phyloP scores from a whole-genome alignment of 1,140 invertebrate species.

The Meloidogyne floridensis region DNA sequence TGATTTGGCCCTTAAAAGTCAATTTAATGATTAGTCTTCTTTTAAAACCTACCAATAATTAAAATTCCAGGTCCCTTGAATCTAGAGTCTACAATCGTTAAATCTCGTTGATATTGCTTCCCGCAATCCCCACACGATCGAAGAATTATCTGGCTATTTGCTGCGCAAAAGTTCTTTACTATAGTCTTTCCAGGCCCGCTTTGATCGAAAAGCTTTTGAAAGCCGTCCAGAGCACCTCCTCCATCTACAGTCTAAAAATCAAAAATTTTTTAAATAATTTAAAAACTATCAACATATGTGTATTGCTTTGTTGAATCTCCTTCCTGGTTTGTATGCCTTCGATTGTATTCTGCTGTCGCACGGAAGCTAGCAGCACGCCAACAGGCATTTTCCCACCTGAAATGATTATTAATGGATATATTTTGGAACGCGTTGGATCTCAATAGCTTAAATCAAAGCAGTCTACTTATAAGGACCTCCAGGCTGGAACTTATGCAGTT shows the following conservation, averaged over 20 bases:
- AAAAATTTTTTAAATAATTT: too few relatives aligned
- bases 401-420: not conserved
- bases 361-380: constrained; percentile 1
- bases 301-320: not conserved
- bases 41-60: not conserved
- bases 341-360: not conserved
- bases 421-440: too few relatives aligned
- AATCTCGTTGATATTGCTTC: not conserved
- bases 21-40: too few relatives aligned
- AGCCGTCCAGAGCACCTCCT: not conserved
- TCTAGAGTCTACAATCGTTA: not conserved
- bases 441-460: too few relatives aligned
- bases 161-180: not conserved
- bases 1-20: too few relatives aligned
- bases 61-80: not conserved
- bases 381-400: not conserved
- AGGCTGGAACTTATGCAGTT: too few relatives aligned
- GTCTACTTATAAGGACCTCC: too few relatives aligned
- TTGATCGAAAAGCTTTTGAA: not conserved
- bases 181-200: not conserved
- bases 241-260: not conserved
- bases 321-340: not conserved
- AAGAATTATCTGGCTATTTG: not conserved
- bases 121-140: not conserved
- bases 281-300: too few relatives aligned